Evolutionary conservation across 2,113 vertebrate species (phyloP).

Genomic region (Glareola pratincola): DNA sequence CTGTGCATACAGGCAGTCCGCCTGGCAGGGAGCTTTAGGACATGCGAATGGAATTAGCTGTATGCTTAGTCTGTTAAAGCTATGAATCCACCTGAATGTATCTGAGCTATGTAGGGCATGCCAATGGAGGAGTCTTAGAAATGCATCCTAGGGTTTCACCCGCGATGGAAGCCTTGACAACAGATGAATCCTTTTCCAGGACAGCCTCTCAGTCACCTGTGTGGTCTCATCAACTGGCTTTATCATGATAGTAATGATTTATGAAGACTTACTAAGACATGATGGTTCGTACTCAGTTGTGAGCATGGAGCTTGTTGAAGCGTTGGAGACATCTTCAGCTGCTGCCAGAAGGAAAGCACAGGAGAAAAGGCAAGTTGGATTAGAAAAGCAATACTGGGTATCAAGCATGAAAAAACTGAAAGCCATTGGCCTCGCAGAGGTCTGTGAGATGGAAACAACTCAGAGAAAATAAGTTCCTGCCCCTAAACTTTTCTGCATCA

Average conservation of each 20-base stretch:
- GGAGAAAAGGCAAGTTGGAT: neutral
- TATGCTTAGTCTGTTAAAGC: neutral
- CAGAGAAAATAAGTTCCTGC: neutral
- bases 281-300: neutral
- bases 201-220: neutral
- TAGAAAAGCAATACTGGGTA: neutral
- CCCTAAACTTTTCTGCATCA: neutral
- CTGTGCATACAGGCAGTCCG: neutral
- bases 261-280: conserved; percentile 69
- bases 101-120: neutral
- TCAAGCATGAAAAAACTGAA: neutral
- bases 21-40: neutral
- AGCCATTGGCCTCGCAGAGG: neutral
- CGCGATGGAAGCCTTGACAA: neutral
- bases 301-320: neutral
- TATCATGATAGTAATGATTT: neutral
- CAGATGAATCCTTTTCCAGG: neutral
- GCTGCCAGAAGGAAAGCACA: conserved; percentile 40
- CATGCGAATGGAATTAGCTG: neutral
- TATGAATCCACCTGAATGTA: neutral
- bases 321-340: neutral
- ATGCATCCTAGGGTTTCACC: neutral
- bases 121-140: neutral
- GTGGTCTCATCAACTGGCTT: neutral
- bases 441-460: neutral